Evolutionary conservation across 2,797 vertebrate species (phyloP), one percentile per base, ranked within the genome.

Genomic region (Acanthopagrus latus): DNA sequence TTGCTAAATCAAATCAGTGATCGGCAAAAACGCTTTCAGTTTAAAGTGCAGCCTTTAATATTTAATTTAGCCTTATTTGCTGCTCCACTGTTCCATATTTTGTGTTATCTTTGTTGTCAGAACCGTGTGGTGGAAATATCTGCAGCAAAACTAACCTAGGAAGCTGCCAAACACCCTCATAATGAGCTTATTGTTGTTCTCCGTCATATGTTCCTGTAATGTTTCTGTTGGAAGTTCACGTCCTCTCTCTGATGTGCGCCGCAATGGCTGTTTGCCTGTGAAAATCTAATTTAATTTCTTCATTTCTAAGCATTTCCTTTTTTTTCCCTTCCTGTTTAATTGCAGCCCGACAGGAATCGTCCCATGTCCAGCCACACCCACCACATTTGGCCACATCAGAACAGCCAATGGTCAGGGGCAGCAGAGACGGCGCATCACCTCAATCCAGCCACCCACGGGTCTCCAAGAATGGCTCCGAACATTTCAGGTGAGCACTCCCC

Each of bases 391-490:
- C 89, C 98, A 98, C 94, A 95, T 99, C 86, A 95, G 98, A 93
- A 95, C 97, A 81, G 98, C 97, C 94, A 99, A 98, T 17, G 97
- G 98, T 85, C 98, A 99, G 94, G 98, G 98, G 64, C 97, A 98
- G 69, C 98, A 98, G 64, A 96, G 98, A 64, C 96, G 98, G 62
- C 96, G 98, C 38, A 98, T 99, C 89, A 98, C 98, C 88, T 98
- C 98, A 78, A 97, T 99, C 86, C 98, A 98, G 86, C 98, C 98
- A 3, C 98, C 98, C 0, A 95, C 97, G 0, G 98, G 98, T 92
- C 97, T 99, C 81, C 98, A 99, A 84, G 98, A 99, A 91, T 99
- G 98, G 98, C 97, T 99, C 92, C 97, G 98, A 82, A 99, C 97
- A 94, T 99, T 99, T 95, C 98, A 99, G 98, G 98, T 99, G 90